Conservation (phyloP, 64 coral and sea anemone species). For the Montipora efflorescens region DNA sequence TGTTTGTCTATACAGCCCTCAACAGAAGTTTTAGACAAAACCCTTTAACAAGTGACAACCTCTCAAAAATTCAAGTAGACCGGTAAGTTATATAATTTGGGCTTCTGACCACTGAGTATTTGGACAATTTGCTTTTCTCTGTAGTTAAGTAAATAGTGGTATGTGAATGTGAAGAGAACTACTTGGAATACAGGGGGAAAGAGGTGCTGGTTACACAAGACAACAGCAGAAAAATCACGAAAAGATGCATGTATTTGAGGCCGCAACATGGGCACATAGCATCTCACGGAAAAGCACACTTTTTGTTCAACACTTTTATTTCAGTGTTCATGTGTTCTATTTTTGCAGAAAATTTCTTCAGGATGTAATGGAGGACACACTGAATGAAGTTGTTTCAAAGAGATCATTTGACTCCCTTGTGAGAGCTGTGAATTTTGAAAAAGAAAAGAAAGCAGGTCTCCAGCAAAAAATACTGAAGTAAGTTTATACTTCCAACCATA, state of each 20-base stretch:
- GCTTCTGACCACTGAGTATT: neutral
- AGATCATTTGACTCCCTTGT: conserved; percentile 84
- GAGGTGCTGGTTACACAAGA: neutral
- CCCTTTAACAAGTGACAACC: conserved; percentile 91
- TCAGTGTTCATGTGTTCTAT: neutral
- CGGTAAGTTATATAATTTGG: conserved; percentile 53
- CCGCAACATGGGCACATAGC: too few species aligned
- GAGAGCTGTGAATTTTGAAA: conserved; percentile 84
- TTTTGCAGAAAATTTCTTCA: conserved; percentile 94
- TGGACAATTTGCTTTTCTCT: neutral
- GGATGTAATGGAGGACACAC: conserved; percentile 88
- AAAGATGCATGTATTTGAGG: too few species aligned
- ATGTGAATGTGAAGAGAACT: too few species aligned
- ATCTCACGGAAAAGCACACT: too few species aligned
- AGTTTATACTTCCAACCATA: neutral
- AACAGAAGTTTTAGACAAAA: conserved; percentile 98
- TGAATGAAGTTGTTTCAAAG: conserved; percentile 75
- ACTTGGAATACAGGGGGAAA: too few species aligned
- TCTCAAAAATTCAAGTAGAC: conserved; percentile 97
- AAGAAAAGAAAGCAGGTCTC: conserved; percentile 93
- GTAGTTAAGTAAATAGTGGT: too few species aligned
- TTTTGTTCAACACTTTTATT: neutral
- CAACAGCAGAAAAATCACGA: neutral
- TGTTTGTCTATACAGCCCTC: conserved; percentile 51
- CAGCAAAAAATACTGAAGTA: conserved; percentile 99